Evolutionary conservation across 1,140 invertebrate genomes (phyloP).

Genomic region (Musca vetustissima): DNA sequence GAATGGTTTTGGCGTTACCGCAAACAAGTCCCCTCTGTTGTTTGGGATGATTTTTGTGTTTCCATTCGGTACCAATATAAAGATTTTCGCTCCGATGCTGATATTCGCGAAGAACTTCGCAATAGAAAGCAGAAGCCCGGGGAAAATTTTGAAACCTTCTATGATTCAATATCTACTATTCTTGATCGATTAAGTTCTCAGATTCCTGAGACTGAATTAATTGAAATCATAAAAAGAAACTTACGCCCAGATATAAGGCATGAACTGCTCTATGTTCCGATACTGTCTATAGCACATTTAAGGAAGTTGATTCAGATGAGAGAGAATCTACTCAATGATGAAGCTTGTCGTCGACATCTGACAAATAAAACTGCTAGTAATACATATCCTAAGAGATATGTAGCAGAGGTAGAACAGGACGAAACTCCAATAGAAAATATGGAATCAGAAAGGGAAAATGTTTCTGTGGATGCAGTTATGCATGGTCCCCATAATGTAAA

Average conservation of each 20-base stretch:
- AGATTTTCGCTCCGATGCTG: constrained; percentile 8
- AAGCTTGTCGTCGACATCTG: too few relatives aligned
- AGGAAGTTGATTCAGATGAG: neutral
- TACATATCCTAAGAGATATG: too few relatives aligned
- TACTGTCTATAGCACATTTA: too few relatives aligned
- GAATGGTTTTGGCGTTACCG: constrained; percentile 10
- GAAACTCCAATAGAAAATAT: too few relatives aligned
- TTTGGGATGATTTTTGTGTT: constrained; percentile 14
- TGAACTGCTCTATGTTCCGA: too few relatives aligned
- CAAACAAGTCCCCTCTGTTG: constrained; percentile 3
- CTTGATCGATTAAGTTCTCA: neutral
- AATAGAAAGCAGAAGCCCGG: constrained; percentile 10
- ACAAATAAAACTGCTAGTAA: too few relatives aligned
- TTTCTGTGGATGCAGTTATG: too few relatives aligned
- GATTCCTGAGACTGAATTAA: constrained; percentile 6
- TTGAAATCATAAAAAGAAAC: neutral
- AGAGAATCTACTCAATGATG: neutral
- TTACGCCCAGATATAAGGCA: too few relatives aligned
- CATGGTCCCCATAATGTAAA: neutral
- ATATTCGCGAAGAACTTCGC: constrained; percentile 8
- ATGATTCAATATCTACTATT: neutral
- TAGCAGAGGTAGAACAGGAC: too few relatives aligned
- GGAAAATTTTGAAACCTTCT: constrained; percentile 18
- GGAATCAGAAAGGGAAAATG: too few relatives aligned
- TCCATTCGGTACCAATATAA: constrained; percentile 21